Evolutionary conservation across 2,888 invertebrate species (phyloP), one percentile per base, ranked within the genome.

Genomic region (Eupithecia inturbata): DNA sequence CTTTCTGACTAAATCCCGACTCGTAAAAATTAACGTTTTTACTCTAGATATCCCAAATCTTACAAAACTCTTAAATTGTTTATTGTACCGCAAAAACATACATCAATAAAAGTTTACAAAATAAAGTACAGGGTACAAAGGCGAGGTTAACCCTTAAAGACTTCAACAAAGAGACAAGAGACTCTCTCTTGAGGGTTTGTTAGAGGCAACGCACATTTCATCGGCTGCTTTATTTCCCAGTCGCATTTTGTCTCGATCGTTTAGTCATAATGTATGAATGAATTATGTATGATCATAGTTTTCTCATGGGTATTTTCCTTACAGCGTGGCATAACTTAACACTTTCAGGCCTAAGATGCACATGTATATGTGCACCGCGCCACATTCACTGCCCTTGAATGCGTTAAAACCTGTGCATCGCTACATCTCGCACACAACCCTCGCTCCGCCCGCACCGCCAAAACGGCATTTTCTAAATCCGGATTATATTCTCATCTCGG

Each of bases 401-500:
- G n/a, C 49, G n/a, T 49, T 49, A n/a, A 53, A 22, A 53, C 10
- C 12, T 26, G 12, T 57, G 53, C 4, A 26, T 0, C 36, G 84
- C 86, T 82, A 63, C 70, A 74, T 80, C 57, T 80, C 69, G 16
- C 70, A 72, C 82, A 81, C 77, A 81, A 79, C 85, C 80, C 81
- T 22, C 22, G n/a, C 10, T 75, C 67, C 63, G 77, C 66, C 78
- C 79, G 75, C 75, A n/a, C 77, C 76, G 77, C 79, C 81, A 87
- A 88, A 89, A 83, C 85, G 84, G 76, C 83, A 83, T 85, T 85
- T 85, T 85, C 86, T 84, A 89, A 90, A 91, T 89, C 91, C 89
- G 88, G 91, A 92, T 93, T 91, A 93, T 88, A 85, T 87, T 87
- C 88, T 90, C 90, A 89, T 92, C 87, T 89, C 85, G 79, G 78